Percentiles rank a stretch among this genome's conserved stretches.
Conservation (phyloP, 1,140 invertebrate species). For the Drosophila malerkotliana region DNA sequence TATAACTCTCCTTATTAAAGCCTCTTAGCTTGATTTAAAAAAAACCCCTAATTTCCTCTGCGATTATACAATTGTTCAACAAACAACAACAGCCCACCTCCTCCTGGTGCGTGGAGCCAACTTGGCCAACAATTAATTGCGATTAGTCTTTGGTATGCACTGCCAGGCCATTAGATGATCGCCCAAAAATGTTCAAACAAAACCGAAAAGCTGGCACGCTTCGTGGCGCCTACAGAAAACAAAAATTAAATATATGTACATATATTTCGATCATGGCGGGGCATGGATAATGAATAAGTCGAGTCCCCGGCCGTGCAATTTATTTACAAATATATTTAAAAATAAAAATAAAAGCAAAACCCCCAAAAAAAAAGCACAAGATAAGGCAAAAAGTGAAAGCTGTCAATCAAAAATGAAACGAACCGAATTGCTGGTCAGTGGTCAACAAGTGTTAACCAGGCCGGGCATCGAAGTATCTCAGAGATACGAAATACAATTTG, state of each 20-base stretch:
- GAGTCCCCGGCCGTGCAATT: neutral
- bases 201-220: constrained; percentile 27
- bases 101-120: constrained; percentile 4
- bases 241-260: constrained; percentile 11
- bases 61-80: constrained; percentile 15
- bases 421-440: constrained; percentile 8
- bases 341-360: neutral
- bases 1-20: no score
- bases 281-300: constrained; percentile 39
- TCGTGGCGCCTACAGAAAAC: constrained; percentile 28
- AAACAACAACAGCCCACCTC: neutral
- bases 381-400: constrained; percentile 68
- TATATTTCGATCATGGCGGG: constrained; percentile 30
- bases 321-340: constrained; percentile 1
- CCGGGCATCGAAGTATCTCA: constrained; percentile 24
- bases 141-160: constrained; percentile 68
- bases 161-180: constrained; percentile 35
- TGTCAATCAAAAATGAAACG: constrained; percentile 60
- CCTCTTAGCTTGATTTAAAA: no score
- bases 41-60: neutral
- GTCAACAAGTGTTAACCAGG: constrained; percentile 32
- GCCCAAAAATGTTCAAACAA: constrained; percentile 6
- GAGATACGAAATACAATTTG: constrained; percentile 15
- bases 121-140: constrained; percentile 62
- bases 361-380: neutral